Base-by-base conservation (phyloP, 2,113 vertebrate species). In the Oxygymnocypris stewartii region DNA sequence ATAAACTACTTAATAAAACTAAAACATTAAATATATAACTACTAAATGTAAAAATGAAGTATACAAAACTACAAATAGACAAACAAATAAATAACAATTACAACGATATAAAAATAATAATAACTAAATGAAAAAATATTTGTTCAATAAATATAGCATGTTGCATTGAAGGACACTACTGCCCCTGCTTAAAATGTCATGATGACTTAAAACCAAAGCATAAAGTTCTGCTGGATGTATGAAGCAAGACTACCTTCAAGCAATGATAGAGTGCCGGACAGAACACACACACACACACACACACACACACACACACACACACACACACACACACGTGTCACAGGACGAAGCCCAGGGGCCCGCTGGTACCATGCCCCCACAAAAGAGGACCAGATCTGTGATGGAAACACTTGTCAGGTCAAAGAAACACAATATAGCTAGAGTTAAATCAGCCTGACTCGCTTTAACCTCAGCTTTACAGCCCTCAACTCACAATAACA, bases 401-500 rank as follows among this genome's bases (percentile, higher is more conserved):
- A 42, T 75, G 82, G 35, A 75, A 67, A 79, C 23, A 25, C 84
- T 74, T 79, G 77, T 84, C 63, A 69, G 73, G 73, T 83, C 87
- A 88, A 54, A 71, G 28, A 49, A 67, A 49, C 71, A 86, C 73
- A 87, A 85, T 54, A 51, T 59, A 74, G 25, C 18, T 84, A 8
- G 40, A 4, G 77, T 81, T 87, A 79, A 84, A 74, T 57, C 83
- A 78, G 59, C 51, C 54, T 88, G 80, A 75, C 75, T 82, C 7
- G 3, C 82, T 51, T 77, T 35, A 67, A 79, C 82, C 86, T 79
- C 47, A 85, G 28, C 63, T 80, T 31, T 69, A 51, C 74, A 79
- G 44, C 61, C 57, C 44, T 42, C 25, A 8, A 42, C 12, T n/a
- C 40, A 87, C 63, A 87, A 74, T n/a, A 44, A 75, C 73, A 28